Evolutionary conservation across 2,888 invertebrate genomes (phyloP).

Genomic region (Toxonevra muliebris): DNA sequence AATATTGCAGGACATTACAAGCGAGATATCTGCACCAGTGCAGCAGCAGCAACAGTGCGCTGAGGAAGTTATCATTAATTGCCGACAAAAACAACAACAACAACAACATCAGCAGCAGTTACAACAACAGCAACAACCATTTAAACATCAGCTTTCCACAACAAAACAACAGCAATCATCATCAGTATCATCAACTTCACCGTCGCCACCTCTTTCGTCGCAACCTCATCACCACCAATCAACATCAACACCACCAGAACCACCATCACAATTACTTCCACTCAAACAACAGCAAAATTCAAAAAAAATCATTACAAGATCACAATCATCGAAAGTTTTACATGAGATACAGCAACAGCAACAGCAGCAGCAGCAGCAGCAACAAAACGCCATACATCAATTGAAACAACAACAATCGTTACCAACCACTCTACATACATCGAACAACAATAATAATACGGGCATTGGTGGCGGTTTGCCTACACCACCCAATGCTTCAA

Average conservation of each 20-base stretch:
- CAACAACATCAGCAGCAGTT: constrained; percentile 42
- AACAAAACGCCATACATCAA: constrained; percentile 54
- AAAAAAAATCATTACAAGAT: constrained; percentile 56
- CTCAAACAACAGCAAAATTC: constrained; percentile 38
- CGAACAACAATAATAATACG: neutral
- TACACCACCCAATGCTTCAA: constrained; percentile 40
- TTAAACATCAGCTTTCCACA: constrained; percentile 17
- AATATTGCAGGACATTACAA: constrained; percentile 54
- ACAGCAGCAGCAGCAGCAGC: constrained; percentile 35
- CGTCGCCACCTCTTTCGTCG: constrained; percentile 16
- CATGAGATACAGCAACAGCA: constrained; percentile 37
- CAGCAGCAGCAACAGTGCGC: constrained; percentile 41
- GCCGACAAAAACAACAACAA: constrained; percentile 44
- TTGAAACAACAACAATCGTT: constrained; percentile 57
- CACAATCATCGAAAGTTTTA: constrained; percentile 58
- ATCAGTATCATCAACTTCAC: constrained; percentile 29
- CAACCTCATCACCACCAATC: constrained; percentile 15
- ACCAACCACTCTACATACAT: constrained; percentile 51
- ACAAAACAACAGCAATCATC: constrained; percentile 24
- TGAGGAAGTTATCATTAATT: constrained; percentile 57
- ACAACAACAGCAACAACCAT: constrained; percentile 27
- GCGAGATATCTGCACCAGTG: constrained; percentile 49
- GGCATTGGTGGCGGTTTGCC: constrained; percentile 34
- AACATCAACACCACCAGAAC: constrained; percentile 38
- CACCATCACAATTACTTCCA: constrained; percentile 32